A percentile compares a stretch with the other conserved stretches of the same genome.
phyloP scores from a whole-genome alignment of 1,140 invertebrate genomes.

The Caenorhabditis inopinata region DNA sequence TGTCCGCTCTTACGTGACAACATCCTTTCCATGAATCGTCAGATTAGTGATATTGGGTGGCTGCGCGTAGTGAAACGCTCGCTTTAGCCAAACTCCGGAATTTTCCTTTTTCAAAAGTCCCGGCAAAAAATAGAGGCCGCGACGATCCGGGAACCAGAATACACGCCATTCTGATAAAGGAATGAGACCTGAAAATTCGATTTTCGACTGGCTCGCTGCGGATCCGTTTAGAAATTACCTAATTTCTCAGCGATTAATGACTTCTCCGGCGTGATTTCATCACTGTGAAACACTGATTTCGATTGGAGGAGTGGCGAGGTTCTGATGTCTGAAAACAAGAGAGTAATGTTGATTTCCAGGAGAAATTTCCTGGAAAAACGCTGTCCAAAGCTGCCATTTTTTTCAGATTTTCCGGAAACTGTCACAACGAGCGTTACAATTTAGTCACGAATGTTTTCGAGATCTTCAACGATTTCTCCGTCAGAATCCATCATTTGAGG shows the following conservation, averaged over 20 bases:
- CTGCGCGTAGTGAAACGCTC: constrained; percentile 52
- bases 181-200: not conserved
- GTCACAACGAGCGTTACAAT: too few species aligned
- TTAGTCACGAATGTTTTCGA: too few species aligned
- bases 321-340: not conserved
- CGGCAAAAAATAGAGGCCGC: constrained; percentile 33
- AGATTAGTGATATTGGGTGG: constrained; percentile 63
- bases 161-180: constrained; percentile 35
- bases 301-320: not conserved
- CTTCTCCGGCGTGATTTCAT: not conserved
- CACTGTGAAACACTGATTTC: not conserved
- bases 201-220: not conserved
- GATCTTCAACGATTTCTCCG: too few species aligned
- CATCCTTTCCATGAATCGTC: constrained; percentile 46
- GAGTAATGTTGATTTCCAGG: too few species aligned
- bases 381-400: too few species aligned
- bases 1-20: not conserved
- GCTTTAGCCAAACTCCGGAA: constrained; percentile 48
- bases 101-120: constrained; percentile 11
- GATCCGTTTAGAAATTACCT: not conserved
- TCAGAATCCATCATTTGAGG: too few species aligned
- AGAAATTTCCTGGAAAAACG: too few species aligned
- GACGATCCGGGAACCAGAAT: constrained; percentile 18
- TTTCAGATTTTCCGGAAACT: too few species aligned
- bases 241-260: not conserved